A percentile compares a stretch with the other conserved stretches of the same genome.
These are phyloP conservation scores for Mohoua ochrocephala DNA, from an alignment of 2,113 vertebrate species.

Conservation along the genomic window DNA sequence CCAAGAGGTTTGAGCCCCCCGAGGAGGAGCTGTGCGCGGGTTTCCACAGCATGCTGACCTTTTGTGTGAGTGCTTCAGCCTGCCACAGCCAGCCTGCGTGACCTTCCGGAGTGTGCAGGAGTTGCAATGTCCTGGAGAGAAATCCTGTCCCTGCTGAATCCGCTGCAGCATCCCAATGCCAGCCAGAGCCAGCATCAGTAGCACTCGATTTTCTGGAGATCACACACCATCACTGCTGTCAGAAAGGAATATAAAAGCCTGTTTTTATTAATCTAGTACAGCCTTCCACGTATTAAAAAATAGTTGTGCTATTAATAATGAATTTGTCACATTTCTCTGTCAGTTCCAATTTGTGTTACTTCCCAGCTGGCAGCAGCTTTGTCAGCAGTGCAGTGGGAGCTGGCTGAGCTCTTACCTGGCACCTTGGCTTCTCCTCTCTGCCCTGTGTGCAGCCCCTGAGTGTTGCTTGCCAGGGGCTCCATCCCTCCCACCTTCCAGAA, in stretches of 20 bases:
- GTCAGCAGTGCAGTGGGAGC: not conserved
- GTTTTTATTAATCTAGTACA: slow-evolving; percentile 42
- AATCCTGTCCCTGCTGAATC: not conserved
- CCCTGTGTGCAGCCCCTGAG: not conserved
- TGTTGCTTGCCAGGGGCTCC: not conserved
- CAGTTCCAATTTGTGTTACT: not conserved
- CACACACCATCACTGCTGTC: not conserved
- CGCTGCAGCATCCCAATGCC: accelerated
- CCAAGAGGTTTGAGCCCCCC: not conserved
- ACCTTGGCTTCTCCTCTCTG: not conserved
- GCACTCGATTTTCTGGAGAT: not conserved
- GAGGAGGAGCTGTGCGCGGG: not conserved
- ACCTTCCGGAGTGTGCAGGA: slow-evolving; percentile 8
- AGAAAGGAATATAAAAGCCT: not conserved
- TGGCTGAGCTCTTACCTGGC: not conserved
- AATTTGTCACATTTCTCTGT: slow-evolving; percentile 39
- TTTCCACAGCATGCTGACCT: slow-evolving; percentile 1
- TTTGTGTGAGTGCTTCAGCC: not conserved
- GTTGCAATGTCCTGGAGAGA: slow-evolving; percentile 8
- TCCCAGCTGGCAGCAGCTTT: not conserved
- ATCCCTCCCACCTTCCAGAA: not conserved
- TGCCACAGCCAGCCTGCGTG: not conserved
- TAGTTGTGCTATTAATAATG: slow-evolving; percentile 55
- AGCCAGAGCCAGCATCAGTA: not conserved
- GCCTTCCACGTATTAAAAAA: slow-evolving; percentile 17